Base-by-base conservation (phyloP, 2,113 vertebrate species). In the Nerophis ophidion region DNA sequence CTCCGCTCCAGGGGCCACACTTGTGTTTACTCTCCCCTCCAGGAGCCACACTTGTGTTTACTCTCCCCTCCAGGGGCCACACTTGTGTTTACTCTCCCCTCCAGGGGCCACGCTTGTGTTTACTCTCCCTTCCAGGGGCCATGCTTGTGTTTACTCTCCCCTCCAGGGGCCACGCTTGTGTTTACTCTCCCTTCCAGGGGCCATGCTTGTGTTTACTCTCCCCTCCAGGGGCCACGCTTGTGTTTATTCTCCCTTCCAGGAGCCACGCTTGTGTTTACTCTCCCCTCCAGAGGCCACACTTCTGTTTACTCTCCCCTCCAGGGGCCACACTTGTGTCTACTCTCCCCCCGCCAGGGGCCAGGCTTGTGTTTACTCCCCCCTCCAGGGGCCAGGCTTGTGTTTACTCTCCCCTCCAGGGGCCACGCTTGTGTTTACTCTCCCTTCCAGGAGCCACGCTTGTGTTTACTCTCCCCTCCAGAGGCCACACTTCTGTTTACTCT, bases 191-290 rank as follows among this genome's bases (percentile, higher is more conserved):
- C 40, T 9, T 42, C 68, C 34, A 57, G 55, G 81, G 68, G 68
- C 66, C 63, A 62, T 66, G 65, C 19, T 26, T 26, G 19, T 26
- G 1, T 26, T 26, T 26, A 26, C 19, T 26, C 19, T 26, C 11
- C 12, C 40, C 40, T 42, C 68, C 34, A 57, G 55, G 81, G 68
- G 68, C 66, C 63, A 62, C 68, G 65, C 19, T 26, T 26, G 19
- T 26, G 19, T 26, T 26, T 26, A 26, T 3, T 26, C 19, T 26
- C 12, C 12, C 40, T 9, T 42, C 68, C 34, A 57, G 55, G 81
- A 66, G 68, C 66, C 63, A 62, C 68, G 65, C 19, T 26, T 26
- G 19, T 26, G 19, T 26, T 26, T 26, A 26, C 19, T 26, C 19
- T 26, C 11, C 12, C 40, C 40, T 42, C 68, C 34, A 57, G 55